phyloP scores from a whole-genome alignment of 2,797 vertebrate species.

The Sus cebifrons region DNA sequence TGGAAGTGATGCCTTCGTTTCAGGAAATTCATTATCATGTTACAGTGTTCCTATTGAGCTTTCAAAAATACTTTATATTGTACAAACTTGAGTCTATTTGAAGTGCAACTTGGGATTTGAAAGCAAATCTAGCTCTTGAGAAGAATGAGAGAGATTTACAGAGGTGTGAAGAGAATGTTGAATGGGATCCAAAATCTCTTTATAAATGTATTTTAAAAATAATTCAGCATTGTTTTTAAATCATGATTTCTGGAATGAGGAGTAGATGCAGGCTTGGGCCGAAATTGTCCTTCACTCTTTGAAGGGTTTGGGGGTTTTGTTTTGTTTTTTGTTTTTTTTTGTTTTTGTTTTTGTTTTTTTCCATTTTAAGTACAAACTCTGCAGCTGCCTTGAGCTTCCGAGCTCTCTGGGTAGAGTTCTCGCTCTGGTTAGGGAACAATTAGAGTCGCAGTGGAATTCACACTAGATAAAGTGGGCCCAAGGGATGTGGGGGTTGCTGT shows the following conservation, averaged over 20 bases:
- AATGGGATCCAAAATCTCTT: slow-evolving; percentile 71
- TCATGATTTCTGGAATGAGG: slow-evolving; percentile 44
- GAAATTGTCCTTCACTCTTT: slow-evolving; percentile 36
- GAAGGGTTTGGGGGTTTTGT: background rate
- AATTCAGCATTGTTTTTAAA: slow-evolving; percentile 66
- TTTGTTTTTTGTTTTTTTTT: too few species aligned
- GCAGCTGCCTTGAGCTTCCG: background rate
- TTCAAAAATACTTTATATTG: slow-evolving; percentile 39
- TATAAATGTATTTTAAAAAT: slow-evolving; percentile 70
- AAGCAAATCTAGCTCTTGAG: slow-evolving; percentile 78
- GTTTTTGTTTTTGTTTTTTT: background rate
- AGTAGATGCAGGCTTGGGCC: slow-evolving; percentile 39
- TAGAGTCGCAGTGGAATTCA: background rate
- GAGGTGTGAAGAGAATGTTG: slow-evolving; percentile 83
- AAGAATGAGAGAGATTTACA: slow-evolving; percentile 76
- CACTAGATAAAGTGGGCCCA: background rate
- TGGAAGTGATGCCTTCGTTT: slow-evolving; percentile 5
- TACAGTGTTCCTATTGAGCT: slow-evolving; percentile 16
- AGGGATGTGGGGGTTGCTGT: background rate
- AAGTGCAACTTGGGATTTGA: slow-evolving; percentile 79
- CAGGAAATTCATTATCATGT: slow-evolving; percentile 55
- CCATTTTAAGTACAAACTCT: slow-evolving; percentile 16
- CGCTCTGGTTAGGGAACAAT: slow-evolving; percentile 3
- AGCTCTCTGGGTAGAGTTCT: background rate
- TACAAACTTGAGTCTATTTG: slow-evolving; percentile 65